A percentile compares a stretch with the other conserved stretches of the same genome.
Conservation (phyloP, 2,797 vertebrate species). For the Acanthis flammea region DNA sequence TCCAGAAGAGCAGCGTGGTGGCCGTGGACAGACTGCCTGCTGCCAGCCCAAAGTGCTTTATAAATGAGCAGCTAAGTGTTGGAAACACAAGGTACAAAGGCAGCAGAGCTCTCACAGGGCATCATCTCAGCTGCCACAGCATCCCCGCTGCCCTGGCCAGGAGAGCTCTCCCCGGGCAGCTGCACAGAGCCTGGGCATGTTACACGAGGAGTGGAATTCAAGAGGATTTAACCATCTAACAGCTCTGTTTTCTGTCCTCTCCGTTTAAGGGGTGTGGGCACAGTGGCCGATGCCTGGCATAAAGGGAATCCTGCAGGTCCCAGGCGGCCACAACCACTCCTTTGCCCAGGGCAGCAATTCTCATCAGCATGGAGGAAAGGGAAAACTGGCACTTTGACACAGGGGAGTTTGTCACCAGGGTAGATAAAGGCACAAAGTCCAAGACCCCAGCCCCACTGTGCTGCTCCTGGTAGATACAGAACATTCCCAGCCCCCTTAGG, state of each 20-base stretch:
- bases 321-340: background rate
- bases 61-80: accelerated
- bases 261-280: no score
- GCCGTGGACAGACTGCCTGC: background rate
- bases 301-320: background rate
- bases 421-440: background rate
- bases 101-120: background rate
- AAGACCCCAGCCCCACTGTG: background rate
- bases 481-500: background rate
- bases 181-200: accelerated
- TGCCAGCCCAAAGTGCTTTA: accelerated
- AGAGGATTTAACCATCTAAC: background rate
- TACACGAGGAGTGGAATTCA: background rate
- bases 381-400: background rate
- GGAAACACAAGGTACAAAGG: accelerated
- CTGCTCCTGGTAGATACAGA: accelerated
- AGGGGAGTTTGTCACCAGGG: no score
- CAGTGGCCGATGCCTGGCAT: accelerated
- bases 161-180: background rate
- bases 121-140: accelerated
- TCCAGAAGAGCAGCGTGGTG: accelerated
- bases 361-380: background rate
- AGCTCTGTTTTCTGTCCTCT: background rate
- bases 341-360: background rate
- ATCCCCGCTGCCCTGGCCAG: background rate